These are phyloP conservation scores for Phortica okadai DNA, from an alignment of 2,888 invertebrate species.

Conservation along the genomic window DNA sequence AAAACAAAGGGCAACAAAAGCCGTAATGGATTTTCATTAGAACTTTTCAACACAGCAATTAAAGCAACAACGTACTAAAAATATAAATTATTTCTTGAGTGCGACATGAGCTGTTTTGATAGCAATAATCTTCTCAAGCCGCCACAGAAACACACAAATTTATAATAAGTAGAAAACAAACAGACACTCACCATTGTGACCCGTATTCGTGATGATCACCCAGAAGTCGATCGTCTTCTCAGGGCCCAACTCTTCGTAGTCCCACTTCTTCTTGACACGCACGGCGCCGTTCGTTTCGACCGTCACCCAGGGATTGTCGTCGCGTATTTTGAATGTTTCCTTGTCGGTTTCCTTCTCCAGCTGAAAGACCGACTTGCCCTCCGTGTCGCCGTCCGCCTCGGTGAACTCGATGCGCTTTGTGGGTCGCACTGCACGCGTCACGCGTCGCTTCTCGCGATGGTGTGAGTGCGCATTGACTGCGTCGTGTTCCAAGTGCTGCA, in stretches of 20 bases:
- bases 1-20: background rate
- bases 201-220: constrained; percentile 94
- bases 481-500: constrained; percentile 79
- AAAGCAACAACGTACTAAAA: background rate
- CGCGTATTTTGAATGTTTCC: constrained; percentile 94
- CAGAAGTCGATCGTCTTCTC: constrained; percentile 97
- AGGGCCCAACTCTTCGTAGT: constrained; percentile 94
- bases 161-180: background rate
- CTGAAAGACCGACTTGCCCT: constrained; percentile 91
- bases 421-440: constrained; percentile 94
- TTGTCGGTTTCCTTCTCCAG: constrained; percentile 94
- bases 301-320: constrained; percentile 95
- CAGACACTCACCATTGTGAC: constrained; percentile 87
- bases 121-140: background rate
- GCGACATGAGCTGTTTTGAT: background rate
- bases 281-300: constrained; percentile 94
- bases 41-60: constrained; percentile 20
- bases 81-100: background rate
- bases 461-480: constrained; percentile 77
- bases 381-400: constrained; percentile 92
- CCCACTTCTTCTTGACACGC: constrained; percentile 97
- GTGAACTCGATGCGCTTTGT: constrained; percentile 95
- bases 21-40: background rate
- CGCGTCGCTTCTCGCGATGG: constrained; percentile 85
- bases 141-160: background rate